Percentiles rank a stretch among this genome's conserved stretches.
Evolutionary conservation across 2,888 invertebrate species (phyloP).

Genomic region (Cabera pusaria): DNA sequence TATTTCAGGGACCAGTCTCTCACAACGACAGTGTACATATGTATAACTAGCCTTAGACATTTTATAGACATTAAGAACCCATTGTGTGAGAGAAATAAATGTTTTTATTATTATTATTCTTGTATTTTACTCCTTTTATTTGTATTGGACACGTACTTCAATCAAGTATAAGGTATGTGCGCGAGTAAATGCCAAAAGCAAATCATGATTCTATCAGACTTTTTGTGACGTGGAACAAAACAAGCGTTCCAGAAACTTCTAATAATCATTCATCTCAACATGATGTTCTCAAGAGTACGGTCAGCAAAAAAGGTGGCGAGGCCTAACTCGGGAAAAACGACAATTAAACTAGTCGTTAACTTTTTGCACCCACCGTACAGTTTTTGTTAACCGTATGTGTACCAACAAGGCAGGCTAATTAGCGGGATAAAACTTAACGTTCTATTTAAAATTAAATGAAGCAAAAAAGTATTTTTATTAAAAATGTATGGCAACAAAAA

Average conservation of each 20-base stretch:
- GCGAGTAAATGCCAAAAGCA: too few relatives aligned
- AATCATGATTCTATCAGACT: too few relatives aligned
- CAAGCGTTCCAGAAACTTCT: constrained; percentile 6
- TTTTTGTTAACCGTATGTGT: constrained; percentile 10
- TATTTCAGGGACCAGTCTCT: too few relatives aligned
- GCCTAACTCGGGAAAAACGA: constrained; percentile 42
- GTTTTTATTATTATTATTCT: too few relatives aligned
- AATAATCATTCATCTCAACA: constrained; percentile 7
- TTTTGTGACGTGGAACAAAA: too few relatives aligned
- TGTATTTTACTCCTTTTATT: too few relatives aligned
- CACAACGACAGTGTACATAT: too few relatives aligned
- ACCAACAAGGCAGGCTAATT: constrained; percentile 14
- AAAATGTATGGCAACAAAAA: constrained; percentile 7
- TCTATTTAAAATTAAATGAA: constrained; percentile 5
- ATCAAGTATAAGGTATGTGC: too few relatives aligned
- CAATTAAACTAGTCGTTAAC: constrained; percentile 49
- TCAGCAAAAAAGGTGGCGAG: constrained; percentile 39
- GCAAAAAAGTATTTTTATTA: constrained; percentile 1
- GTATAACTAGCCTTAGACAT: too few relatives aligned
- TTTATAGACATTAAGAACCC: too few relatives aligned
- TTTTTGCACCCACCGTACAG: constrained; percentile 43
- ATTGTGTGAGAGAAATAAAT: too few relatives aligned
- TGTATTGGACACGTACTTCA: too few relatives aligned
- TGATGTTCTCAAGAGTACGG: constrained; percentile 13
- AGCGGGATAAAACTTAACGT: constrained; percentile 6